Evolutionary conservation across 1,140 invertebrate genomes (phyloP).

Genomic region (Apolygus lucorum): DNA sequence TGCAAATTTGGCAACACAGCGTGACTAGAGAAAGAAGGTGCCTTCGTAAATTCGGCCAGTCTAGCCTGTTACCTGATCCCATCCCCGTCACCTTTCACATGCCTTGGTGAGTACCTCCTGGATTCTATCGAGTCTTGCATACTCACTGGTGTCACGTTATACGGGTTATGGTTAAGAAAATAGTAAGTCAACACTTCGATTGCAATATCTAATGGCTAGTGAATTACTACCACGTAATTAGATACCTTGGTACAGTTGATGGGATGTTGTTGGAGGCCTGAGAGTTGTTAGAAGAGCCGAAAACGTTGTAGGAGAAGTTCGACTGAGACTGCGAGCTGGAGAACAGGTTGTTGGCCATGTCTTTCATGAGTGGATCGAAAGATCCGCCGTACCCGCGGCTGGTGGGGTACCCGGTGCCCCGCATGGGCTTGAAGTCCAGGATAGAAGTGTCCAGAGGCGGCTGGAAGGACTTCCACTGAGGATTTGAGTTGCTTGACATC

Average conservation of each 20-base stretch:
- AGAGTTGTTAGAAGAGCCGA: conserved; percentile 29
- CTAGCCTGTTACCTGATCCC: too few relatives aligned
- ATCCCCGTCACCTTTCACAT: too few relatives aligned
- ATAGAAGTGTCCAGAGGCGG: conserved; percentile 66
- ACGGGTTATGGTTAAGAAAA: too few relatives aligned
- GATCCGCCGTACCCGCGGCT: conserved; percentile 40
- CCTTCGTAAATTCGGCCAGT: too few relatives aligned
- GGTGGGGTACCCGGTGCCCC: conserved; percentile 10
- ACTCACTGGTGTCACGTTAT: too few relatives aligned
- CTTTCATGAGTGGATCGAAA: conserved; percentile 30
- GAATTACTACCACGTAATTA: too few relatives aligned
- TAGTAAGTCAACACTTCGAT: too few relatives aligned
- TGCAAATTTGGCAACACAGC: too few relatives aligned
- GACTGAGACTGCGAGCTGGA: conserved; percentile 26
- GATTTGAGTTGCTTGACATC: conserved; percentile 63
- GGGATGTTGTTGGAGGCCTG: neutral
- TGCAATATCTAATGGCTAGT: too few relatives aligned
- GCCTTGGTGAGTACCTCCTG: too few relatives aligned
- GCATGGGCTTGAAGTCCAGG: conserved; percentile 58
- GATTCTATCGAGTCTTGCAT: too few relatives aligned
- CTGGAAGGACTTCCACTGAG: conserved; percentile 88
- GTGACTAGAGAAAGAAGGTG: too few relatives aligned
- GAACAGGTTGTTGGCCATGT: conserved; percentile 34
- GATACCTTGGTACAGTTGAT: neutral
- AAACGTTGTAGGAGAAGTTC: conserved; percentile 31